Evolutionary conservation across 2,797 vertebrate species (phyloP).

Genomic region (Micropoecilia bifurca): DNA sequence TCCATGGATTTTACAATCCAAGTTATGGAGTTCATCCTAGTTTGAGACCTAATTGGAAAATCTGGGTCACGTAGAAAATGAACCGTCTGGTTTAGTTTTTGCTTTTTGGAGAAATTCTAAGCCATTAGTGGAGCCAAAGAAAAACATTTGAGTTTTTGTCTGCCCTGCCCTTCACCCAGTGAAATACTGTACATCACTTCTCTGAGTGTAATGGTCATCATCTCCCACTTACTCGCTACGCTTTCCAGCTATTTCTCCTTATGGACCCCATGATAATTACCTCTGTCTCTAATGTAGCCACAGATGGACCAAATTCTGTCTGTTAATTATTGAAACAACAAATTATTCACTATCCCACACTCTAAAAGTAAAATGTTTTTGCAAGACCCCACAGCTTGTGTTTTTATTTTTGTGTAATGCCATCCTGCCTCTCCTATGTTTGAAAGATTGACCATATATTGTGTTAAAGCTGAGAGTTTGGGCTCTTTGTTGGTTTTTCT

Average conservation of each 20-base stretch:
- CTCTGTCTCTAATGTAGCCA: no score
- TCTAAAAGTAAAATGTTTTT: neutral
- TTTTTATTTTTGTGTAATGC: neutral
- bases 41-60: neutral
- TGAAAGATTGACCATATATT: neutral
- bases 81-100: neutral
- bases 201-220: neutral
- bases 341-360: neutral
- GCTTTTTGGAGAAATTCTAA: neutral
- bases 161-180: neutral
- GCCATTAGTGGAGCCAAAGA: neutral
- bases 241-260: conserved; percentile 6
- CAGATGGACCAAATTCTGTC: neutral
- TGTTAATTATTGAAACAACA: neutral
- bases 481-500: neutral
- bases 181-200: no score
- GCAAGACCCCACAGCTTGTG: neutral
- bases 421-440: neutral
- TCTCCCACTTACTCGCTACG: neutral
- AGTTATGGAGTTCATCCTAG: neutral
- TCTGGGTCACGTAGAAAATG: neutral
- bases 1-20: neutral
- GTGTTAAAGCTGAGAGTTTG: neutral
- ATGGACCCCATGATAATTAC: neutral
- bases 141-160: neutral